Percentiles rank a stretch among this genome's conserved stretches.
Evolutionary conservation across 2,888 invertebrate species (phyloP).

Genomic region (Trachelus stipa): DNA sequence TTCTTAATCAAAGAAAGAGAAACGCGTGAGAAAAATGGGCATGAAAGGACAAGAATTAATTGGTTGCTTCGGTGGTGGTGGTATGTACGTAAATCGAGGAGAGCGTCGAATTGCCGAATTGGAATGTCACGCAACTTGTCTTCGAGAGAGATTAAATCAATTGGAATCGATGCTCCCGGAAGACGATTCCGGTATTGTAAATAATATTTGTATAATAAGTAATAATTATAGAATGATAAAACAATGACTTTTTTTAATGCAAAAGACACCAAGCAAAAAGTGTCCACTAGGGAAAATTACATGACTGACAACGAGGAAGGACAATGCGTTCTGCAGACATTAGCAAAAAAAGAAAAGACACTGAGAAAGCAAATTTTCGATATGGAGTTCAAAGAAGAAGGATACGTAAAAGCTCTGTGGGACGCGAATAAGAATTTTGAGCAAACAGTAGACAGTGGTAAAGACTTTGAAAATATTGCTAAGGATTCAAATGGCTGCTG

Average conservation of each 20-base stretch:
- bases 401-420: conserved; percentile 22
- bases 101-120: conserved; percentile 31
- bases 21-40: not conserved
- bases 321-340: conserved; percentile 21
- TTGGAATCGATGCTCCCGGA: conserved; percentile 26
- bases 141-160: conserved; percentile 27
- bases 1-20: not conserved
- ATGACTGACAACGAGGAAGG: conserved; percentile 5
- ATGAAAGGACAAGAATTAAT: conserved; percentile 11
- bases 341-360: conserved; percentile 28
- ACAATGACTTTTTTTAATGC: not conserved
- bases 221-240: not conserved
- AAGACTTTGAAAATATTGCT: not conserved
- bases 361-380: conserved; percentile 30
- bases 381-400: conserved; percentile 30
- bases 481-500: not conserved
- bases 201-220: not conserved
- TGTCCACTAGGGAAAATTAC: not conserved
- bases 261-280: not conserved
- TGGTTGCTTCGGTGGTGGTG: conserved; percentile 23
- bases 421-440: conserved; percentile 8
- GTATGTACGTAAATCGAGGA: conserved; percentile 18
- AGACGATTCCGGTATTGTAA: not conserved
- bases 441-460: not conserved
- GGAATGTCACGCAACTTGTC: conserved; percentile 29